Evolutionary conservation across 1,140 invertebrate genomes (phyloP).

Genomic region (Drosophila athabasca): DNA sequence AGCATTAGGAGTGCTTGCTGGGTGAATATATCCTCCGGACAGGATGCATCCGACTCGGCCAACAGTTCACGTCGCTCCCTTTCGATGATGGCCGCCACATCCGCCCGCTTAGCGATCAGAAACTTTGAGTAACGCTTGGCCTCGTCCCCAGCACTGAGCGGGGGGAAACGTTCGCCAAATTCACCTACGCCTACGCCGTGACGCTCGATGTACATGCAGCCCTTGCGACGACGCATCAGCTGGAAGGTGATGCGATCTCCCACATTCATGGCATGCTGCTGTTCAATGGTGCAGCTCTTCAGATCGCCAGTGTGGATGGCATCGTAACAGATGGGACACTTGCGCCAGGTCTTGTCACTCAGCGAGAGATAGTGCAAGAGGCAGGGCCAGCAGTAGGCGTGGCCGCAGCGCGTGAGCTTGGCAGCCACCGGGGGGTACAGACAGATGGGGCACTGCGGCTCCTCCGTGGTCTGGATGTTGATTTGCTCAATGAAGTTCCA

Average conservation of each 20-base stretch:
- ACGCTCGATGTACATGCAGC: slow-evolving; percentile 90
- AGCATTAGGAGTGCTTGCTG: slow-evolving; percentile 90
- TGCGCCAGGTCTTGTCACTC: slow-evolving; percentile 89
- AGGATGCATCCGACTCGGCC: slow-evolving; percentile 87
- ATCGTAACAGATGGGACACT: slow-evolving; percentile 95
- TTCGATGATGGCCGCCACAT: slow-evolving; percentile 89
- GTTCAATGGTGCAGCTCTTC: slow-evolving; percentile 84
- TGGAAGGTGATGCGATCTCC: slow-evolving; percentile 91
- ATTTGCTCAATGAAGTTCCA: slow-evolving; percentile 97
- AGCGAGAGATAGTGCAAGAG: slow-evolving; percentile 95
- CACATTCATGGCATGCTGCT: slow-evolving; percentile 85
- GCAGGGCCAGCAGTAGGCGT: slow-evolving; percentile 98
- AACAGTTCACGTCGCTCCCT: slow-evolving; percentile 90
- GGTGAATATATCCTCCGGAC: slow-evolving; percentile 93
- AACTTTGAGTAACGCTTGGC: slow-evolving; percentile 89
- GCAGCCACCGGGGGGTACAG: slow-evolving; percentile 92
- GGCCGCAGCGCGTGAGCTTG: slow-evolving; percentile 97
- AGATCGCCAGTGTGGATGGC: slow-evolving; percentile 85
- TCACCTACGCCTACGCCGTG: slow-evolving; percentile 23
- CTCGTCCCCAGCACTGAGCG: slow-evolving; percentile 81
- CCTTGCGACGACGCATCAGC: slow-evolving; percentile 93
- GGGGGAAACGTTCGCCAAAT: slow-evolving; percentile 53
- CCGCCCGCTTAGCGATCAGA: slow-evolving; percentile 87
- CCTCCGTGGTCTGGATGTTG: slow-evolving; percentile 88
- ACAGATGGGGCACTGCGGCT: slow-evolving; percentile 95